These are phyloP conservation scores for Chrosomus eos DNA, from an alignment of 2,797 vertebrate genomes.

Conservation along the genomic window DNA sequence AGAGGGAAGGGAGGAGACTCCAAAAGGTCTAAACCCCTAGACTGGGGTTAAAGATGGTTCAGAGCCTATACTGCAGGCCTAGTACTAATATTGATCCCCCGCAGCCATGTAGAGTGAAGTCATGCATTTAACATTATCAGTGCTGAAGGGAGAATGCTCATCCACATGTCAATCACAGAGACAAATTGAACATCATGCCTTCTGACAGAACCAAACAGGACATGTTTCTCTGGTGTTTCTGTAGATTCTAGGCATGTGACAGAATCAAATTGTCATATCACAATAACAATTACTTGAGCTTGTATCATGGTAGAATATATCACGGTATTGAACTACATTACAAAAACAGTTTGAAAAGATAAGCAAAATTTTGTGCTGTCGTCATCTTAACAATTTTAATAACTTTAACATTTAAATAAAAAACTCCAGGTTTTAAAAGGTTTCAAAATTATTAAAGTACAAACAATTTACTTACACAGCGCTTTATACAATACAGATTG, in stretches of 20 bases:
- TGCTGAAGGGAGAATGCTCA: slow-evolving; percentile 13
- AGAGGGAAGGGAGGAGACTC: neutral
- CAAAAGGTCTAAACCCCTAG: slow-evolving; percentile 21
- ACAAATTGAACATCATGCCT: slow-evolving; percentile 21
- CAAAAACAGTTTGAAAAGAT: too few relatives aligned
- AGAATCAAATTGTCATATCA: neutral
- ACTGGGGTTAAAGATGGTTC: slow-evolving; percentile 57
- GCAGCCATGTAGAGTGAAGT: slow-evolving; percentile 40
- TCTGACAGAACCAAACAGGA: slow-evolving; percentile 24
- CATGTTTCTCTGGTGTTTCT: neutral
- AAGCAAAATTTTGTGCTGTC: too few relatives aligned
- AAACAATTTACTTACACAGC: too few relatives aligned
- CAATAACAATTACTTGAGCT: neutral
- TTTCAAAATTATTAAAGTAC: too few relatives aligned
- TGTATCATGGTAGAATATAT: neutral
- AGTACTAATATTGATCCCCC: slow-evolving; percentile 50
- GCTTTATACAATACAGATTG: too few relatives aligned
- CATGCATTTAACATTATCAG: slow-evolving; percentile 57
- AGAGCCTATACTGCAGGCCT: slow-evolving; percentile 33
- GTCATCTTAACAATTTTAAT: too few relatives aligned
- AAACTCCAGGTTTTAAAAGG: too few relatives aligned
- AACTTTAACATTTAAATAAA: too few relatives aligned
- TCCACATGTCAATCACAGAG: slow-evolving; percentile 27
- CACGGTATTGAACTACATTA: too few relatives aligned
- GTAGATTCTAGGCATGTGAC: neutral